A percentile compares a stretch with the other conserved stretches of the same genome.
phyloP scores from a whole-genome alignment of 2,888 invertebrate species.

The Sycophila texana region DNA sequence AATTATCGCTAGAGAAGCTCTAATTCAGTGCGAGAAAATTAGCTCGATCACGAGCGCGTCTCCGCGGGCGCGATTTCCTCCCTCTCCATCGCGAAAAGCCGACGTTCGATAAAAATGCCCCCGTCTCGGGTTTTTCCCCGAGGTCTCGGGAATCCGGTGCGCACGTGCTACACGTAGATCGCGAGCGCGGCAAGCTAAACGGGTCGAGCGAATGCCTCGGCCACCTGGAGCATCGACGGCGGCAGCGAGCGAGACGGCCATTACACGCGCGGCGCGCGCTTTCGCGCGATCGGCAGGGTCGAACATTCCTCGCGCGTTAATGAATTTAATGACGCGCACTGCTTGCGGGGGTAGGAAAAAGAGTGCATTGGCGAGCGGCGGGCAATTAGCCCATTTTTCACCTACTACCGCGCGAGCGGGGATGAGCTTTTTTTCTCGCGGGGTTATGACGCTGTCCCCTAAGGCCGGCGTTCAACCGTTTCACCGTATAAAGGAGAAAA shows the following conservation, averaged over 20 bases:
- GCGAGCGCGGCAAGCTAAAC: slow-evolving; percentile 39
- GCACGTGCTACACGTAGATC: slow-evolving; percentile 54
- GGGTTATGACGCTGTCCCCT: slow-evolving; percentile 28
- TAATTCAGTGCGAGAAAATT: too few species aligned
- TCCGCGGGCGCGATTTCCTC: not conserved
- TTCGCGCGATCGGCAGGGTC: slow-evolving; percentile 58
- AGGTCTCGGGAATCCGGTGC: slow-evolving; percentile 35
- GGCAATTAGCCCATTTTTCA: slow-evolving; percentile 58
- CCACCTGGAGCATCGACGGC: slow-evolving; percentile 25
- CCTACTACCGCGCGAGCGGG: slow-evolving; percentile 27
- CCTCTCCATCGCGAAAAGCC: slow-evolving; percentile 27
- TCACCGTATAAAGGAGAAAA: slow-evolving; percentile 28
- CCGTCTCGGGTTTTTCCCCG: slow-evolving; percentile 62
- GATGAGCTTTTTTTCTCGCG: slow-evolving; percentile 7
- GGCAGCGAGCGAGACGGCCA: slow-evolving; percentile 33
- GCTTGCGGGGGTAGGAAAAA: slow-evolving; percentile 4
- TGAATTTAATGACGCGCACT: slow-evolving; percentile 62
- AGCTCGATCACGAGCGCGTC: not conserved
- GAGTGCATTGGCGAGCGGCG: not conserved
- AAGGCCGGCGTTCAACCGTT: not conserved
- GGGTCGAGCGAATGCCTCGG: slow-evolving; percentile 33
- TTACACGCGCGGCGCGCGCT: slow-evolving; percentile 25
- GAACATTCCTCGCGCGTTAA: slow-evolving; percentile 67
- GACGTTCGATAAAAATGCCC: slow-evolving; percentile 68
- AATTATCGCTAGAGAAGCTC: too few species aligned